Evolutionary conservation across 2,888 invertebrate genomes (phyloP).

Genomic region (Hyppa rectilinea): DNA sequence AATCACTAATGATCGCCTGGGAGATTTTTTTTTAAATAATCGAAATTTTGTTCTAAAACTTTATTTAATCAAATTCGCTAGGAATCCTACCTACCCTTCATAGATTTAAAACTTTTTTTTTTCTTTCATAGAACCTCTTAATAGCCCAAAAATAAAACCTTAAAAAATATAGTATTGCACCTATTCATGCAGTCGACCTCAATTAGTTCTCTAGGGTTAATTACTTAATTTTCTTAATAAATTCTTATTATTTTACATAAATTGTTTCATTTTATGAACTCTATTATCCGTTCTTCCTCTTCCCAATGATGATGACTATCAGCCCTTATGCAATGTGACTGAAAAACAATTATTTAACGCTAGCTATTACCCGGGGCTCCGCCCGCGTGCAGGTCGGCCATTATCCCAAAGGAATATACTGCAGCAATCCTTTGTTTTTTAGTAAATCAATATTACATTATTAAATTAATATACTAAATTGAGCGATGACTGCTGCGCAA

Average conservation of each 20-base stretch:
- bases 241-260: slow-evolving; percentile 55
- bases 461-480: too few species aligned
- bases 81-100: too few species aligned
- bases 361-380: neutral
- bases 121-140: neutral
- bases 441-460: neutral
- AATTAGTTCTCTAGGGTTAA: slow-evolving; percentile 16
- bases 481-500: too few species aligned
- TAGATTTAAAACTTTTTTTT: neutral
- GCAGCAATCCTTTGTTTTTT: neutral
- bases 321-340: neutral
- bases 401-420: neutral
- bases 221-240: slow-evolving; percentile 57
- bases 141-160: neutral
- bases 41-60: neutral
- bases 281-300: neutral
- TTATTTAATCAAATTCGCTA: too few species aligned
- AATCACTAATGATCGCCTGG: neutral
- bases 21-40: neutral
- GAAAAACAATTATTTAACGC: neutral
- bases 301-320: neutral
- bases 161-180: neutral
- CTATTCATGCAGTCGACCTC: neutral
- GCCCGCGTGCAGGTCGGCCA: neutral
- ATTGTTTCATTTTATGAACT: slow-evolving; percentile 27